Evolutionary conservation across 2,113 vertebrate genomes (phyloP).

Genomic region (Pipa parva): DNA sequence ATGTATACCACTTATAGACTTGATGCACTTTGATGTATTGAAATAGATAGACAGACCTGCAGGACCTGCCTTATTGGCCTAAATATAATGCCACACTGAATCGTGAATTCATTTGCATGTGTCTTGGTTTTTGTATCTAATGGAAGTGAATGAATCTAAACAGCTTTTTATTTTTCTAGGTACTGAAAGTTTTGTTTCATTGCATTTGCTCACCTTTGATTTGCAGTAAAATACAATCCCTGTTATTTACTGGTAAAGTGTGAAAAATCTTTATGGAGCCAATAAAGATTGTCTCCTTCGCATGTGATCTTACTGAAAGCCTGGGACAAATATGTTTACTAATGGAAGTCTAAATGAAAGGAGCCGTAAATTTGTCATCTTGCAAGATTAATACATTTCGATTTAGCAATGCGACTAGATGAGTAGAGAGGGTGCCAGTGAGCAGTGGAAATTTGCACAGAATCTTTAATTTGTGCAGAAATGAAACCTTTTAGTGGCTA

Average conservation of each 20-base stretch:
- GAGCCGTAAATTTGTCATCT: conserved; percentile 39
- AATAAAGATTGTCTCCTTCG: conserved; percentile 38
- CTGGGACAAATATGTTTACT: conserved; percentile 42
- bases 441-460: conserved; percentile 41
- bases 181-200: conserved; percentile 27
- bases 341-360: conserved; percentile 44
- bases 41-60: no score
- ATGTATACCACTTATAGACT: not conserved
- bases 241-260: conserved; percentile 42
- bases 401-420: conserved; percentile 39
- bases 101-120: no score
- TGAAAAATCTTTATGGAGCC: conserved; percentile 41
- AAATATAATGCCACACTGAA: no score
- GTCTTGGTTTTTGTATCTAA: not conserved
- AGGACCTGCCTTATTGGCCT: no score
- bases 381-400: conserved; percentile 39
- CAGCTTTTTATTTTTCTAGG: conserved; percentile 4
- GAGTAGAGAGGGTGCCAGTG: conserved; percentile 26
- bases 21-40: no score
- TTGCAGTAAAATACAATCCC: conserved; percentile 34
- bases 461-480: conserved; percentile 46
- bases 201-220: conserved; percentile 24
- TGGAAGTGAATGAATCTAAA: not conserved
- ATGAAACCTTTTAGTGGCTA: conserved; percentile 53
- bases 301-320: conserved; percentile 41